Base-by-base conservation (phyloP, 1,140 invertebrate species). In the Sycobia sp. region DNA sequence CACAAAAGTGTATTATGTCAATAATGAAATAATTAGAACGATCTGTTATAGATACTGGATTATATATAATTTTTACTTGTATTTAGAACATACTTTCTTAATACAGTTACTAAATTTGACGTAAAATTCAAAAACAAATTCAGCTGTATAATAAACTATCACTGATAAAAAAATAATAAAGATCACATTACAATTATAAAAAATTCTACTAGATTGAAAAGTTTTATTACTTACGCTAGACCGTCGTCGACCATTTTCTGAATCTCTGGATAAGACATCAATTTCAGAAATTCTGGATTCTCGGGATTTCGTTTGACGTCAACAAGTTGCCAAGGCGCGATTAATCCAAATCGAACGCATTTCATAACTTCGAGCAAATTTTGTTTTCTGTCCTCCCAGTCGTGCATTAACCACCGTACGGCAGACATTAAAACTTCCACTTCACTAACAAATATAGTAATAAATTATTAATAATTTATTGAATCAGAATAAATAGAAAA, bases 361-460 rank as follows among this genome's bases (percentile, higher is more conserved):
- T 80, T 78, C 69, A 90, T 78, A 1, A 90, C 78, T 20, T 87
- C 81, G 2, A 86, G 73, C 36, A 87, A 80, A 56, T 82, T 68
- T 20, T 78, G 67, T 7, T 84, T 81, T 34, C 90, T 81, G 3
- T 75, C 70, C 1, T 80, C 65, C 89, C 89, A 91, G 65, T 91
- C 84, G 43, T 86, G 81, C 71, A 87, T 85, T 18, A 91, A 71
- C 90, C 90, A 92, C 41, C 89, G 81, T 2, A 91, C 84, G 0
- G 85, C 89, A 5, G 89, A 85, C 87, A 91, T 89, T 25, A 91
- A 83, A 1, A 92, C 85, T 77, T 92, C 87, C 82, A 89, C 87
- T 80, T 91, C 89, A 69, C 89, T 90, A 64, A 54, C n/a, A n/a
- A n/a, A n/a, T n/a, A n/a, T n/a, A n/a, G n/a, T n/a, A n/a, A n/a